Evolutionary conservation across 2,113 vertebrate species (phyloP).

Genomic region (Chionis minor): DNA sequence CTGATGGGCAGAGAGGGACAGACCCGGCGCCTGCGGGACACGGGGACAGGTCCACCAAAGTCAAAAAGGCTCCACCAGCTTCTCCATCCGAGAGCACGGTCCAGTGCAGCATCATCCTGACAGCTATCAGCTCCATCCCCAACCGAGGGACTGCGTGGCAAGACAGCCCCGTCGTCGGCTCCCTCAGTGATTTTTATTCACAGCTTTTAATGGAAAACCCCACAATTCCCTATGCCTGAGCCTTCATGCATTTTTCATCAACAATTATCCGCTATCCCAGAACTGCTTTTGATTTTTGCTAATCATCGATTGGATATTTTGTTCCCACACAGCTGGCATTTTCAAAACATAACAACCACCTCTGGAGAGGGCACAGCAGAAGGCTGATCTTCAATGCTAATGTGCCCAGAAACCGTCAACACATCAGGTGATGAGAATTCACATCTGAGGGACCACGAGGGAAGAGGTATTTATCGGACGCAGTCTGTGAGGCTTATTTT

Average conservation of each 20-base stretch:
- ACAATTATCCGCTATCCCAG: slow-evolving; percentile 40
- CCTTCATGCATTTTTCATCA: slow-evolving; percentile 68
- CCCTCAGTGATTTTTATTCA: slow-evolving; percentile 37
- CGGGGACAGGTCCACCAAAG: background rate
- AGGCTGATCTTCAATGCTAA: slow-evolving; percentile 55
- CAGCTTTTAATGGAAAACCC: slow-evolving; percentile 60
- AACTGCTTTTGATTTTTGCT: slow-evolving; percentile 66
- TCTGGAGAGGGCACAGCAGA: slow-evolving; percentile 47
- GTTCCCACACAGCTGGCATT: slow-evolving; percentile 66
- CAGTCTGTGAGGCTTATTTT: background rate
- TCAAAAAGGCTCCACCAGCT: background rate
- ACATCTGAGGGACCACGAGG: background rate
- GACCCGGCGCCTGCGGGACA: background rate
- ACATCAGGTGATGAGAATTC: slow-evolving; percentile 37
- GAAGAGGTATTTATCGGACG: background rate
- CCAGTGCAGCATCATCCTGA: background rate
- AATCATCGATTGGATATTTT: slow-evolving; percentile 65
- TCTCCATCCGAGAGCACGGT: rapidly evolving
- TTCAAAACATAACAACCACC: slow-evolving; percentile 59
- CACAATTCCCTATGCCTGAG: slow-evolving; percentile 23
- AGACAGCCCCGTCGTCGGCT: background rate
- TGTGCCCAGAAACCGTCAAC: slow-evolving; percentile 30
- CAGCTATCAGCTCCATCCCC: background rate
- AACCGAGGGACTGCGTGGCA: background rate
- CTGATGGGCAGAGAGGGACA: background rate